These are phyloP conservation scores for Austrolebias charrua DNA, from an alignment of 2,797 vertebrate genomes.

Conservation along the genomic window DNA sequence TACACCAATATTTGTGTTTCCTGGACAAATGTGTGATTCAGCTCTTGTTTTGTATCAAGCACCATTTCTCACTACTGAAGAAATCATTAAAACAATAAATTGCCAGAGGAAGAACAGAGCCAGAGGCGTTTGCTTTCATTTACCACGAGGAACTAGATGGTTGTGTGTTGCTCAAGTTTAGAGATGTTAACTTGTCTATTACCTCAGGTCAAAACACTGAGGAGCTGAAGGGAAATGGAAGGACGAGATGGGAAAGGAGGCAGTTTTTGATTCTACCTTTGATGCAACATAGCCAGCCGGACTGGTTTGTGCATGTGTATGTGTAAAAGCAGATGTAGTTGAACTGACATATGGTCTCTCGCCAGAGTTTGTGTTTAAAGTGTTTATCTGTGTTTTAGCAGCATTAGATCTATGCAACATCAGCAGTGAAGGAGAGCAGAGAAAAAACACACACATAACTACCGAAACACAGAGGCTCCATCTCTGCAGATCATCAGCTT, in stretches of 20 bases:
- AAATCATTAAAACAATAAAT: slow-evolving; percentile 54
- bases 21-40: slow-evolving; percentile 56
- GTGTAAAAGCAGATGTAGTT: slow-evolving; percentile 13
- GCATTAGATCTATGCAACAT: slow-evolving; percentile 53
- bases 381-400: slow-evolving; percentile 60
- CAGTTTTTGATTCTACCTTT: slow-evolving; percentile 29
- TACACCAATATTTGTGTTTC: slow-evolving; percentile 24
- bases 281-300: slow-evolving; percentile 26
- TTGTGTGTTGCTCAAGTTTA: slow-evolving; percentile 17
- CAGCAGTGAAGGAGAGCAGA: slow-evolving; percentile 2
- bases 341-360: slow-evolving; percentile 45
- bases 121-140: slow-evolving; percentile 20
- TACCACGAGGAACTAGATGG: slow-evolving; percentile 14
- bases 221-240: slow-evolving; percentile 19
- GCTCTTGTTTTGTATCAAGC: slow-evolving; percentile 51
- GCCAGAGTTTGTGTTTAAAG: slow-evolving; percentile 39
- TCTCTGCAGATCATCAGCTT: slow-evolving; percentile 29
- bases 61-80: slow-evolving; percentile 44
- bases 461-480: slow-evolving; percentile 30
- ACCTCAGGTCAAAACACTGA: slow-evolving; percentile 37
- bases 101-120: slow-evolving; percentile 26
- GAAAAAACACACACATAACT: slow-evolving; percentile 6
- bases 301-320: slow-evolving; percentile 10
- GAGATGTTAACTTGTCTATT: slow-evolving; percentile 35
- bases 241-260: slow-evolving; percentile 2